These are phyloP conservation scores for Bergia puertoricense DNA, from an alignment of 92 coral and sea anemone genomes.

Conservation along the genomic window DNA sequence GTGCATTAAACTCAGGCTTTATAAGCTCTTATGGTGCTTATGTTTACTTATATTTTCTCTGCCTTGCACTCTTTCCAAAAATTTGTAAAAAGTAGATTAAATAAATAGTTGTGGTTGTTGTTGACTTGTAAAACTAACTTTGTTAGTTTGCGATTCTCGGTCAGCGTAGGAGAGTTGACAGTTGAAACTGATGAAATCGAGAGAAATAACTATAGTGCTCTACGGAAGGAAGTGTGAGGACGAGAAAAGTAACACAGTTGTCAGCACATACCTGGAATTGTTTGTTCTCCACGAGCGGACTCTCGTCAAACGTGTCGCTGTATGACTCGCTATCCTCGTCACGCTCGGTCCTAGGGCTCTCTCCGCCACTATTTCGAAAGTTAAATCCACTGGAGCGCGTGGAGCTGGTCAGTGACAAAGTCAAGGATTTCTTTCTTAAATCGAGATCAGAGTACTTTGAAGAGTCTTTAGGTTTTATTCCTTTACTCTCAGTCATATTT, in stretches of 20 bases:
- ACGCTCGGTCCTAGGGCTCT: constrained; percentile 73
- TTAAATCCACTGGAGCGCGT: constrained; percentile 59
- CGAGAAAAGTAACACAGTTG: background rate
- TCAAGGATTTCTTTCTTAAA: constrained; percentile 79
- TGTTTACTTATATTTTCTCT: too few relatives aligned
- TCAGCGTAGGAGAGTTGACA: too few relatives aligned
- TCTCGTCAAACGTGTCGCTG: constrained; percentile 84
- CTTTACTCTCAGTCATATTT: constrained; percentile 50
- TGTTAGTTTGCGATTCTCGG: too few relatives aligned
- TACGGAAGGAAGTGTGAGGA: too few relatives aligned
- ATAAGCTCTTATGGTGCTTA: too few relatives aligned
- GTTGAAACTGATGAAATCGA: too few relatives aligned
- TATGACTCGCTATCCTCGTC: constrained; percentile 92
- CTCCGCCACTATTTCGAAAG: constrained; percentile 59
- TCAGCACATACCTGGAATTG: constrained; percentile 65
- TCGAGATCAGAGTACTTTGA: constrained; percentile 77
- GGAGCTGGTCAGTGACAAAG: constrained; percentile 67
- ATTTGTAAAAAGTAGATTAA: too few relatives aligned
- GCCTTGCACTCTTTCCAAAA: too few relatives aligned
- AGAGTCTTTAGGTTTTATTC: constrained; percentile 46
- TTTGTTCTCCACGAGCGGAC: constrained; percentile 79
- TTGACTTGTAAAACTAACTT: too few relatives aligned
- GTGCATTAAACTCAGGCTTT: too few relatives aligned
- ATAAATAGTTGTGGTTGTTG: too few relatives aligned
- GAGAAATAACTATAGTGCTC: too few relatives aligned